A percentile compares a stretch with the other conserved stretches of the same genome.
These are phyloP conservation scores for Psittacula derbiana DNA, from an alignment of 2,797 vertebrate genomes.

Conservation along the genomic window DNA sequence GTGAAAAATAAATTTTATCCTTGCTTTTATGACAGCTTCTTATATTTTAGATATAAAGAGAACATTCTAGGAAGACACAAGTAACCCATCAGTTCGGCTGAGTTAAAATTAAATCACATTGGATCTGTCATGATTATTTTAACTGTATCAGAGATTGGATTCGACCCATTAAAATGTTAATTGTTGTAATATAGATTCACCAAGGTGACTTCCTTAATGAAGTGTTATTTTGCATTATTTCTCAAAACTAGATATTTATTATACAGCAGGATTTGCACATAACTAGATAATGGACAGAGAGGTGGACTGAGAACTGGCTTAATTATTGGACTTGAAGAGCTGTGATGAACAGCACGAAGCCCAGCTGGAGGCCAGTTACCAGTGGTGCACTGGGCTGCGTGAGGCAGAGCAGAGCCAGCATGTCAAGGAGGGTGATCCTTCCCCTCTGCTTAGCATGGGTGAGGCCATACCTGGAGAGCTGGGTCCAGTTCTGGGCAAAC, in stretches of 20 bases:
- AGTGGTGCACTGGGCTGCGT: background rate
- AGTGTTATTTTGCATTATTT: background rate
- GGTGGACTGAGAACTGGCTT: background rate
- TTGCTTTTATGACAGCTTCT: background rate
- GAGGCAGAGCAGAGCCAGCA: background rate
- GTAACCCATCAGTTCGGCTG: background rate
- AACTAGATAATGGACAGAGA: background rate
- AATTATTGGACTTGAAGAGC: background rate
- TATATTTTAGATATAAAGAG: background rate
- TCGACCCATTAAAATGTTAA: background rate
- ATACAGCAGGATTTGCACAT: background rate
- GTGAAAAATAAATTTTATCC: background rate
- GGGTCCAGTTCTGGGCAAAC: background rate
- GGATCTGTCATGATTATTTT: background rate
- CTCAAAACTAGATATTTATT: background rate
- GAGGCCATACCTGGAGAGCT: background rate
- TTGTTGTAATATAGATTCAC: background rate
- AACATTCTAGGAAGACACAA: background rate
- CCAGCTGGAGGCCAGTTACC: background rate
- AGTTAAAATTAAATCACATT: background rate
- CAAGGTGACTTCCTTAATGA: background rate
- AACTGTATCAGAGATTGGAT: background rate
- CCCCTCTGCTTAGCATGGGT: background rate
- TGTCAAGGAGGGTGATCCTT: background rate
- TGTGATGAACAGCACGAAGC: background rate